These are phyloP conservation scores for Sardina pilchardus DNA, from an alignment of 2,113 vertebrate genomes.

Conservation along the genomic window DNA sequence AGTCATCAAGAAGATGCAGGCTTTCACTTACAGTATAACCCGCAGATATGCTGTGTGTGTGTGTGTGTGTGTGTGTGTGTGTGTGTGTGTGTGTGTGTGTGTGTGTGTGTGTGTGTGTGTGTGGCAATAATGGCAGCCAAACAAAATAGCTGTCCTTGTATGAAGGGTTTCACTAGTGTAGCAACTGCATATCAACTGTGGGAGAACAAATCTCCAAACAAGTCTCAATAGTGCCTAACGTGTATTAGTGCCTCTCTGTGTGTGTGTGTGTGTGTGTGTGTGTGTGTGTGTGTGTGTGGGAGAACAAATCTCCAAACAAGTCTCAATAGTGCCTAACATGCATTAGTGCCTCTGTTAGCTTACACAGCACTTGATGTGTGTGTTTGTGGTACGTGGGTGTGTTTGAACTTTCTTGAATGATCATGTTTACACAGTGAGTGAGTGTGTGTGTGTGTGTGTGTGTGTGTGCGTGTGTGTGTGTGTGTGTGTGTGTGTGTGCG, in stretches of 20 bases:
- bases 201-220: too few species aligned
- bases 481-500: neutral
- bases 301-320: too few species aligned
- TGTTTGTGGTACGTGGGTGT: neutral
- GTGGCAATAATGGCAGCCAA: constrained; percentile 19
- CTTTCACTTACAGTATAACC: neutral
- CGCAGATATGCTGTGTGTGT: neutral
- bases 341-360: too few species aligned
- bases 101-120: constrained; percentile 37
- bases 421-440: neutral
- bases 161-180: too few species aligned
- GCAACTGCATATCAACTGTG: too few species aligned
- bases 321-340: too few species aligned
- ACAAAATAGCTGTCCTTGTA: neutral
- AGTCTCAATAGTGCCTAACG: too few species aligned
- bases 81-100: constrained; percentile 30
- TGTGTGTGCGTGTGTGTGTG: neutral
- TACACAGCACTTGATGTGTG: neutral
- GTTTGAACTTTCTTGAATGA: neutral
- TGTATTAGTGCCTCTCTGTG: neutral
- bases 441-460: neutral
- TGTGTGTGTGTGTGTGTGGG: too few species aligned
- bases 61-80: constrained; percentile 21
- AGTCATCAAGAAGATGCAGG: too few species aligned
- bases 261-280: neutral